A percentile compares a stretch with the other conserved stretches of the same genome.
Evolutionary conservation across 2,113 vertebrate species (phyloP).

Genomic region (Turnix velox): DNA sequence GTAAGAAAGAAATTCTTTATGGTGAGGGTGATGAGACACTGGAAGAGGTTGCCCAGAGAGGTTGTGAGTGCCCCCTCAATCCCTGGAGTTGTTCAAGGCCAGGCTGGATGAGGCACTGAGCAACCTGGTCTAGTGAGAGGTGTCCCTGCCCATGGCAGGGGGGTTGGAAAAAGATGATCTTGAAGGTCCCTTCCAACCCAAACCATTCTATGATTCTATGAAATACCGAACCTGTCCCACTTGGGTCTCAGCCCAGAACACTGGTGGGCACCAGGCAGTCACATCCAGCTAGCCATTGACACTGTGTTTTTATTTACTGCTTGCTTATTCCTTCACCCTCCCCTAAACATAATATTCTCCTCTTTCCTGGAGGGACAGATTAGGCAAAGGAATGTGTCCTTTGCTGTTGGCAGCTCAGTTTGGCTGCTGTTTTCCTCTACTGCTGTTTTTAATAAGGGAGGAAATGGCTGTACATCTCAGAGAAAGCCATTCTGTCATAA

Average conservation of each 20-base stretch:
- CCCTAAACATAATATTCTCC: slow-evolving; percentile 1
- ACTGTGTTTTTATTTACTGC: slow-evolving; percentile 42
- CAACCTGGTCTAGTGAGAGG: no score
- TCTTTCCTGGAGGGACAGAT: slow-evolving; percentile 43
- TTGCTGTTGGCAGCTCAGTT: slow-evolving; percentile 22
- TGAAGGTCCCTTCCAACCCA: no score
- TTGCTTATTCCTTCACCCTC: slow-evolving; percentile 2
- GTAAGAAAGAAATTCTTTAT: no score
- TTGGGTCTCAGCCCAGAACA: slow-evolving; percentile 14
- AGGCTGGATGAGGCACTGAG: no score
- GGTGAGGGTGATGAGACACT: no score
- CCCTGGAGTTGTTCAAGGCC: no score
- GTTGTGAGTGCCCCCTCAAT: no score
- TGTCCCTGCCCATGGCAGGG: no score
- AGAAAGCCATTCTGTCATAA: slow-evolving; percentile 38
- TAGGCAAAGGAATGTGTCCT: slow-evolving; percentile 46
- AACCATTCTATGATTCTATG: no score
- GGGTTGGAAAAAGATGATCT: no score
- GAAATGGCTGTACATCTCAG: slow-evolving; percentile 35
- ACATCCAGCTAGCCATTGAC: neutral
- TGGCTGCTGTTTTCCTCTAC: slow-evolving; percentile 34
- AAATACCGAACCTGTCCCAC: slow-evolving; percentile 15
- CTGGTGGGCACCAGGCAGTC: neutral
- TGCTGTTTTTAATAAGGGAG: slow-evolving; percentile 56
- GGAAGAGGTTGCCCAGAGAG: no score